Evolutionary conservation across 2,797 vertebrate species (phyloP).

Genomic region (Peromyscus eremicus): DNA sequence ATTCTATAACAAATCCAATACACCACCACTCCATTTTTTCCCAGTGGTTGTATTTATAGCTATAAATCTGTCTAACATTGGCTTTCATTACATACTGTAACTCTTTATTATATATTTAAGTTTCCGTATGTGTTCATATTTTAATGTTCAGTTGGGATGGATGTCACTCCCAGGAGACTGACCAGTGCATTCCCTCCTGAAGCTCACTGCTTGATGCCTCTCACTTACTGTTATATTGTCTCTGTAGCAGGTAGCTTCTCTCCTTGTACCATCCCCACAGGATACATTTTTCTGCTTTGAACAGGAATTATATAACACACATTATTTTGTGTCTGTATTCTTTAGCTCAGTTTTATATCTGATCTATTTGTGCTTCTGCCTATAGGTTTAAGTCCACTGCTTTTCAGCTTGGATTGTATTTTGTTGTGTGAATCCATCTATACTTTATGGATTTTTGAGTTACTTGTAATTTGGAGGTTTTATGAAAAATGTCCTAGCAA

Average conservation of each 20-base stretch:
- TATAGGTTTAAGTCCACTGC: neutral
- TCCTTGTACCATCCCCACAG: neutral
- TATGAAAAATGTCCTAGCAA: neutral
- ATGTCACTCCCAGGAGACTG: neutral
- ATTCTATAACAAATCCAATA: neutral
- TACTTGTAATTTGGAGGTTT: constrained; percentile 2
- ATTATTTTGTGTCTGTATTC: neutral
- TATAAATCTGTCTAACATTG: neutral
- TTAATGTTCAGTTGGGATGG: neutral
- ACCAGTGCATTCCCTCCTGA: neutral
- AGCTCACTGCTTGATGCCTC: neutral
- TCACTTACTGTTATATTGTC: neutral
- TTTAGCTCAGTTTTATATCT: neutral
- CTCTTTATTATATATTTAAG: neutral
- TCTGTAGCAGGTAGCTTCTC: neutral
- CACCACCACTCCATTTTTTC: neutral
- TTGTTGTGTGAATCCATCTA: neutral
- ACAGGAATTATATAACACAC: neutral
- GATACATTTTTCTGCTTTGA: neutral
- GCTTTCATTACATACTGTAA: neutral
- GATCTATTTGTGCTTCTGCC: neutral
- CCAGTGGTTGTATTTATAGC: neutral
- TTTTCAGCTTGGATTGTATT: neutral
- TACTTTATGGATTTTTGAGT: neutral
- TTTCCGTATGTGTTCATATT: neutral